Base-by-base conservation (phyloP, 2,113 vertebrate genomes). In the Heterotilapia buettikoferi region DNA sequence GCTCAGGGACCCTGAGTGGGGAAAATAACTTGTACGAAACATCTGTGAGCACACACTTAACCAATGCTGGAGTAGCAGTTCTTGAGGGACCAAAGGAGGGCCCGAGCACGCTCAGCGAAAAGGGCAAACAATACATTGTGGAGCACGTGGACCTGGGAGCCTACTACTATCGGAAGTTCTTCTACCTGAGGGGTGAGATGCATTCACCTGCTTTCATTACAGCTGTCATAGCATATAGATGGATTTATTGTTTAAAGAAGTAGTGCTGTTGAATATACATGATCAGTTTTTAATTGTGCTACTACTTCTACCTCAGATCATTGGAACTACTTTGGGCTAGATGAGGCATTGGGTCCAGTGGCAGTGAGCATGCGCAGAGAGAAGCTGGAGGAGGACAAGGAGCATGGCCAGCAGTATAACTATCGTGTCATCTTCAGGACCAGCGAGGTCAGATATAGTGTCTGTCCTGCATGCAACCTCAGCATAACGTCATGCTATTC, bases 291-390 rank as follows among this genome's bases (percentile, higher is more conserved):
- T 57, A 57, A 86, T 38, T 80, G 6, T 56, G 8, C 14, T 43
- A 2, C 7, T 73, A 81, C 19, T 43, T 80, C 9, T 68, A 3
- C 68, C 40, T 83, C 96, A 99, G 98, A 99, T 92, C 97, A 99
- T 94, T 98, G 97, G 98, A 99, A 99, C 96, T 99, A 99, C 94
- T 99, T 99, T 95, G 98, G 98, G 73, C 95, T 98, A 10, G 98
- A 99, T 86, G 98, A 99, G 88, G 97, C 96, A 29, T 94, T 99
- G 71, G 98, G 98, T 85, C 98, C 98, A 1, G 97, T 99, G 89
- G 98, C 98, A 84, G 97, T 99, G 89, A 99, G 97, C 93, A 95
- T 99, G 91, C 97, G 98, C 90, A 97, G 98, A 89, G 98, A 99
- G 90, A 99, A 99, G 91, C 95, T 98, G 80, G 98, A 99, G 79